Evolutionary conservation across 2,797 vertebrate genomes (phyloP), one percentile per base, ranked within the genome.

Genomic region (Chelidonichthys spinosus): DNA sequence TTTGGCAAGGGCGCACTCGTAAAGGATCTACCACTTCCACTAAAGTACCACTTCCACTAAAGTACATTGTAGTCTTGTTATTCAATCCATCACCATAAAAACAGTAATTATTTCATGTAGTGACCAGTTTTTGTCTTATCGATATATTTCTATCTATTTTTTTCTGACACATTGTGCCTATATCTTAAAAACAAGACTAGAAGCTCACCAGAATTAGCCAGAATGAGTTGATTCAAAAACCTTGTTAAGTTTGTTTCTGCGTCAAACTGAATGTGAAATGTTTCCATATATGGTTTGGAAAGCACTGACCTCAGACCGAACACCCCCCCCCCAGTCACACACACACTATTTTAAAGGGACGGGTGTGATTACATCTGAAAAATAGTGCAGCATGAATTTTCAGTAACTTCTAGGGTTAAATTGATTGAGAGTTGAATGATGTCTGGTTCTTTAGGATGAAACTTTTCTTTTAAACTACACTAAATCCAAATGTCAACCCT

Each of bases 221-320:
- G n/a, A n/a, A n/a, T n/a, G n/a, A 32, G 4, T 8, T 42, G 58
- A 32, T 60, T 39, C 7, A 60, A 32, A 32, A 15, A 6, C 25
- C 25, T 11, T 11, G 9, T 42, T 33, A 0, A 17, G 46, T 47
- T 75, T 25, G 13, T 69, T 50, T 63, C 3, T 18, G 17, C 18
- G 9, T 4, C 49, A 36, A 36, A 42, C 17, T 17, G 11, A 63
- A 36, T 36, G 8, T 13, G 8, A 72, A 61, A 55, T 2, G 1
- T 39, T 74, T 71, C 79, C 82, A 78, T 81, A 17, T 72, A 81
- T 7, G 75, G 63, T 40, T 11, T 43, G 74, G 74, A 85, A 76
- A 74, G 8, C 11, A 10, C 32, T 33, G 74, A 78, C 49, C 65
- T 59, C 5, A 43, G n/a, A 62, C 17, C 17, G 18, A 42, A 4